A percentile compares a stretch with the other conserved stretches of the same genome.
Evolutionary conservation across 2,113 vertebrate species (phyloP).

Genomic region (Oryzias javanicus): DNA sequence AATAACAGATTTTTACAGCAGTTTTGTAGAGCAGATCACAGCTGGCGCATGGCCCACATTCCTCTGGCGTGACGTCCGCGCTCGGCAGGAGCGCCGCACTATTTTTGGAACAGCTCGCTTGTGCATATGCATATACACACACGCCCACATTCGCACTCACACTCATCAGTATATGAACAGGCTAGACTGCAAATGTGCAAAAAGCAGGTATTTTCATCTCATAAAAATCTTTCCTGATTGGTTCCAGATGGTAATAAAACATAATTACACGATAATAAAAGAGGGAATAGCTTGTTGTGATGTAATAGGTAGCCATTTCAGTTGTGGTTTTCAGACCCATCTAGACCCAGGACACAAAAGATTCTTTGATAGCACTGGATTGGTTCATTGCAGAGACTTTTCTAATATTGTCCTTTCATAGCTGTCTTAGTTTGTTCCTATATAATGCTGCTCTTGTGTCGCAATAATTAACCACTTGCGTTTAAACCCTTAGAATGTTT

Average conservation of each 20-base stretch:
- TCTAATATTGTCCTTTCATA: neutral
- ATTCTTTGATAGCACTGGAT: neutral
- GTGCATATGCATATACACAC: conserved; percentile 6
- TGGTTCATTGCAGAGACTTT: too few relatives aligned
- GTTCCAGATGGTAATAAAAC: neutral
- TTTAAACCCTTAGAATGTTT: conserved; percentile 1
- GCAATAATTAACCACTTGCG: conserved; percentile 15
- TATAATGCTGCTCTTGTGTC: conserved; percentile 5
- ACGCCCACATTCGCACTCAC: conserved; percentile 4
- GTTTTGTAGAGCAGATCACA: conserved; percentile 66
- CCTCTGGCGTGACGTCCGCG: conserved; percentile 69
- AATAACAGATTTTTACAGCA: conserved; percentile 68
- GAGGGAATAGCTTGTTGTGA: too few relatives aligned
- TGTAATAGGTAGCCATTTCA: too few relatives aligned
- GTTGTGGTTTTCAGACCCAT: neutral
- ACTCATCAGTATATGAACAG: neutral
- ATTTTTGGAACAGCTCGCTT: conserved; percentile 65
- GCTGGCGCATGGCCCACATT: conserved; percentile 73
- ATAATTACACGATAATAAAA: neutral
- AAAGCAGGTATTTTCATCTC: neutral
- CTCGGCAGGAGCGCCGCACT: conserved; percentile 42
- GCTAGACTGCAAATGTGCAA: neutral
- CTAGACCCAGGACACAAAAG: neutral
- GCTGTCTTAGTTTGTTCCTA: neutral
- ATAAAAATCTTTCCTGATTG: neutral